Percentiles rank a stretch among this genome's conserved stretches.
phyloP scores from a whole-genome alignment of 2,113 vertebrate species.

The Puma concolor region DNA sequence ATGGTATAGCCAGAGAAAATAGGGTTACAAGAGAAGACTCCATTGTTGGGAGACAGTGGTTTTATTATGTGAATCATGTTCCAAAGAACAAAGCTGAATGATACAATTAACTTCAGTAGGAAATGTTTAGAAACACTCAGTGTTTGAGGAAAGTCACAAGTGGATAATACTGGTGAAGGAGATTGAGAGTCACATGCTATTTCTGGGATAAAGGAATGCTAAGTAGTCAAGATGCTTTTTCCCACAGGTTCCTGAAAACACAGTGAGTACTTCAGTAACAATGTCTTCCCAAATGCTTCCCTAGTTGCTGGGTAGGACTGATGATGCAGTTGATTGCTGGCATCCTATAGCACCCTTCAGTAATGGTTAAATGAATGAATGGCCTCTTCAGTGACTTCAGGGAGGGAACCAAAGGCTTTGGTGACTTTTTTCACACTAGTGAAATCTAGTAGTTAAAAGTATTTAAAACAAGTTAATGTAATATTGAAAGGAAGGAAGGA shows the following conservation, averaged over 20 bases:
- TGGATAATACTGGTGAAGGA: not conserved
- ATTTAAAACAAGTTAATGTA: not conserved
- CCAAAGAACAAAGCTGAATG: not conserved
- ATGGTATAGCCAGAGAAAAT: not conserved
- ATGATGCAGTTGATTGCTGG: not conserved
- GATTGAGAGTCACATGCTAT: not conserved
- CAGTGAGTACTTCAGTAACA: not conserved
- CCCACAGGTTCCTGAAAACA: not conserved
- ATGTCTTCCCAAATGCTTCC: not conserved
- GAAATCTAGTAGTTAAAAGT: not conserved
- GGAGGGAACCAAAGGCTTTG: not conserved
- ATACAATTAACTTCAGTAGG: not conserved
- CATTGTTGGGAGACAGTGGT: not conserved
- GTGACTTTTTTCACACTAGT: not conserved
- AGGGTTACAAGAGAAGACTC: not conserved
- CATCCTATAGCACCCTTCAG: not conserved
- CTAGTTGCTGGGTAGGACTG: not conserved
- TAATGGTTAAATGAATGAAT: not conserved
- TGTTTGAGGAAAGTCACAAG: not conserved
- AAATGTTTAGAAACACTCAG: not conserved
- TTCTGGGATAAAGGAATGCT: not conserved
- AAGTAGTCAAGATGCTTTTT: not conserved
- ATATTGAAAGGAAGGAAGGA: not conserved
- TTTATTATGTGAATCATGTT: not conserved
- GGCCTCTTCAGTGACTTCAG: not conserved